Evolutionary conservation across 2,797 vertebrate species (phyloP), one percentile per base, ranked within the genome.

Genomic region (Neosilurus mollespiculum): DNA sequence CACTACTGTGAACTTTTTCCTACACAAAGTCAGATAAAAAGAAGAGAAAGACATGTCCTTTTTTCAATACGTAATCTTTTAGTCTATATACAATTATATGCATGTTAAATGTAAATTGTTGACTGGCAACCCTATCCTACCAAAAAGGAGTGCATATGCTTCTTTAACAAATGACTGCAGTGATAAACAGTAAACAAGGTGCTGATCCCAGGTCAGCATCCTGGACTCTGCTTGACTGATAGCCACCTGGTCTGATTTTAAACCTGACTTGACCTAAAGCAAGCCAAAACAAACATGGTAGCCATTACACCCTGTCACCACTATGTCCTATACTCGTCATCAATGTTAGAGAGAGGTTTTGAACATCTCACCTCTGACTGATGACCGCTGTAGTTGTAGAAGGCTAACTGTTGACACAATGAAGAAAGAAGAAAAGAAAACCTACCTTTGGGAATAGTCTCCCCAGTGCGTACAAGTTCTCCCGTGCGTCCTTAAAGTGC

Each of bases 181-280:
- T 82, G 86, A 77, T 79, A 81, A 87, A 85, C 85, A 79, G 81
- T 80, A 87, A 88, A 88, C 83, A 85, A 81, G 75, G 81, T 61
- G 67, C 78, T 80, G 81, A 87, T 86, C 64, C 81, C 64, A 59
- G 72, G 78, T 86, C 81, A 77, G 82, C 75, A 64, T 71, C 65
- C 59, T 72, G 83, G 79, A 76, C 81, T 83, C 53, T 18, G 18
- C 49, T 34, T 86, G 81, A 89, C 65, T 86, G 80, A 80, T 88
- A 73, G 75, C 83, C 85, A 85, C 89, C 85, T 85, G 83, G 87
- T 75, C 84, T 85, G 78, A 49, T 84, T 87, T 64, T 82, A 83
- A 80, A 83, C 61, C 75, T 80, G 65, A 66, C 51, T 82, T 86
- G 76, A 61, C 79, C 56, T 77, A 81, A 22, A 51, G 26, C 81